Percentiles rank a stretch among this genome's conserved stretches.
Conservation (phyloP, 2,797 vertebrate species). For the Scleropages formosus region DNA sequence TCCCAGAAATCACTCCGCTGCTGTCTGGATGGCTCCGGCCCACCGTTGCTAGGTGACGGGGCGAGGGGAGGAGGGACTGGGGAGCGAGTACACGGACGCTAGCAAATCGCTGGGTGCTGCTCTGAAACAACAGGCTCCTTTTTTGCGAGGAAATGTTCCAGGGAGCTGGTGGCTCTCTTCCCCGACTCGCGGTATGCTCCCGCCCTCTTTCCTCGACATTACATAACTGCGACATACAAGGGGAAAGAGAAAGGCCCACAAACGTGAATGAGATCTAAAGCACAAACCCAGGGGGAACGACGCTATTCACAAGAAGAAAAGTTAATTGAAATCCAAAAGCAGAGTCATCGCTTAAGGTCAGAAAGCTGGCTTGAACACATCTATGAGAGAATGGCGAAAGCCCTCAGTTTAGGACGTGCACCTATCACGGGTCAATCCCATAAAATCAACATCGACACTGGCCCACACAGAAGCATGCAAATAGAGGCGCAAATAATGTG, state of each 20-base stretch:
- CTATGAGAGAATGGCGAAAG: background rate
- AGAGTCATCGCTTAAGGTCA: conserved; percentile 66
- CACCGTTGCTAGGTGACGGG: conserved; percentile 85
- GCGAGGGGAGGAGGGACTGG: conserved; percentile 48
- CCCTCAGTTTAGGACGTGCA: background rate
- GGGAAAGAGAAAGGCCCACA: background rate
- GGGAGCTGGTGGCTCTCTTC: conserved; percentile 66
- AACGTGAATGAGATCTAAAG: background rate
- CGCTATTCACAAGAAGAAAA: conserved; percentile 66
- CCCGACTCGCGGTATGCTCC: conserved; percentile 56
- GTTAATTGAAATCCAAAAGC: conserved; percentile 74
- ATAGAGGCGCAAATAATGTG: conserved; percentile 35
- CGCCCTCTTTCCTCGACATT: conserved; percentile 35
- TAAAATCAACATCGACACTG: background rate
- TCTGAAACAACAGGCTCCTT: conserved; percentile 81
- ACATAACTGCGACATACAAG: conserved; percentile 4
- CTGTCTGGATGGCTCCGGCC: conserved; percentile 77
- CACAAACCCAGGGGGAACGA: conserved; percentile 53
- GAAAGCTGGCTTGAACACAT: background rate
- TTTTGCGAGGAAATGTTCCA: conserved; percentile 75
- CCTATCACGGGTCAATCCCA: background rate
- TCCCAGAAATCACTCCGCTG: conserved; percentile 79
- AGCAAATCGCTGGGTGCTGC: conserved; percentile 80
- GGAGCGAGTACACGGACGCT: conserved; percentile 59
- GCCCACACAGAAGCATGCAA: conserved; percentile 51